Base-by-base conservation (phyloP, 1,140 invertebrate species). In the Sinonovacula constricta region DNA sequence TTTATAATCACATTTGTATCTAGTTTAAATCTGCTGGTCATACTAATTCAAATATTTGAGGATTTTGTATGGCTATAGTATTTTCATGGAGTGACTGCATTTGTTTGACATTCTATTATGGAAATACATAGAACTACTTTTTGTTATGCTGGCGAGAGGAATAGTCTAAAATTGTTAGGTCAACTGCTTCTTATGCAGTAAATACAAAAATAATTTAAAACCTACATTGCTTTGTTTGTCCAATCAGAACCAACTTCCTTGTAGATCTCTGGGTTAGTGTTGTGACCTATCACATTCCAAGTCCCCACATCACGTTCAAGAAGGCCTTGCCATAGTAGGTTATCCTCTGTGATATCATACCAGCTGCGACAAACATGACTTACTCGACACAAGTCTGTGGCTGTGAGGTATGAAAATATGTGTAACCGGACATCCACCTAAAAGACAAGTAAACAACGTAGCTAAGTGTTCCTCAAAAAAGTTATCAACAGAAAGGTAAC, bases 181-280 rank as follows among this genome's bases (percentile, higher is more conserved):
- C 54, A n/a, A n/a, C n/a, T n/a, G n/a, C n/a, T n/a, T n/a, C n/a
- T n/a, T n/a, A n/a, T n/a, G n/a, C n/a, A n/a, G n/a, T n/a, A n/a
- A n/a, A n/a, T n/a, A n/a, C n/a, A n/a, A n/a, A n/a, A n/a, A n/a
- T n/a, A n/a, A n/a, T n/a, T n/a, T 57, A 31, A 33, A 26, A 70
- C 86, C 85, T 85, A 87, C 88, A 89, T 88, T 82, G 88, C 86
- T 79, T 88, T 89, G 53, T 81, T 83, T 14, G 86, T 75, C 85
- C 85, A 87, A 18, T 89, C 88, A 12, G 87, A 89, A 14, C 84
- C 68, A 22, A 85, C 85, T 59, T 89, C 87, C 72, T 79, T 81
- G 57, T 89, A 89, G 18, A 87, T 76, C 10, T 79, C 68, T 60
- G 88, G 88, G 68, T 89, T 87, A 12, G 87, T 85, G 18, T 65